phyloP scores from a whole-genome alignment of 2,113 vertebrate species.

The Poeciliopsis retropinna region DNA sequence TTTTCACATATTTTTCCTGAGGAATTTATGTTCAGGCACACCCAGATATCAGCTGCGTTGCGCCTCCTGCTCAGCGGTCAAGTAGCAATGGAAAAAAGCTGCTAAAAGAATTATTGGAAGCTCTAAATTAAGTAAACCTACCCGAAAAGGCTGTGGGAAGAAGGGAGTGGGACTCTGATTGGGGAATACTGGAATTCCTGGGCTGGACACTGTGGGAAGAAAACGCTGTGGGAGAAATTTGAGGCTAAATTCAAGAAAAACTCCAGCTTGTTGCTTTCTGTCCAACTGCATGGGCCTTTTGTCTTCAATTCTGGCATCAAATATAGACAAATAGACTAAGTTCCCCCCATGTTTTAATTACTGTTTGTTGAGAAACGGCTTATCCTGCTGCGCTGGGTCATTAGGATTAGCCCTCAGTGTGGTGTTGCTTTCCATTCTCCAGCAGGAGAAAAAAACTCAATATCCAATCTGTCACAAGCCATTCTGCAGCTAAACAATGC shows the following conservation, averaged over 20 bases:
- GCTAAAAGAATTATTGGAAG: slow-evolving; percentile 22
- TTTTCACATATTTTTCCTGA: neutral
- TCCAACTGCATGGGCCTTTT: slow-evolving; percentile 29
- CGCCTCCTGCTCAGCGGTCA: neutral
- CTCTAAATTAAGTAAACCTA: slow-evolving; percentile 35
- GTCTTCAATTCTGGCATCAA: slow-evolving; percentile 22
- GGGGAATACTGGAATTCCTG: slow-evolving; percentile 63
- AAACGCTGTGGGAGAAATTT: slow-evolving; percentile 35
- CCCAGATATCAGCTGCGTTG: slow-evolving; percentile 31
- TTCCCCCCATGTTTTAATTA: slow-evolving; percentile 61
- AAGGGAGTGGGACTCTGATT: slow-evolving; percentile 17
- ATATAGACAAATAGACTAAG: slow-evolving; percentile 11
- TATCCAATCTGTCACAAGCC: slow-evolving; percentile 67
- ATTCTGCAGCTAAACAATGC: slow-evolving; percentile 51
- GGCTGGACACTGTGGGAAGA: slow-evolving; percentile 51
- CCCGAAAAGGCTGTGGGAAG: slow-evolving; percentile 65
- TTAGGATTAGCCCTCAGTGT: slow-evolving; percentile 57
- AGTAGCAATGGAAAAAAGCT: slow-evolving; percentile 22
- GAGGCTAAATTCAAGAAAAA: slow-evolving; percentile 20
- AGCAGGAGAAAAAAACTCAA: slow-evolving; percentile 58
- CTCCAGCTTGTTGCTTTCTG: slow-evolving; percentile 9
- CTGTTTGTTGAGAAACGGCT: slow-evolving; percentile 44
- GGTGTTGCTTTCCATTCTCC: slow-evolving; percentile 62
- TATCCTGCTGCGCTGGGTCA: slow-evolving; percentile 45
- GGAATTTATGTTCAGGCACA: slow-evolving; percentile 24